Evolutionary conservation across 1,140 invertebrate species (phyloP).

Genomic region (Drosophila kurseongensis): DNA sequence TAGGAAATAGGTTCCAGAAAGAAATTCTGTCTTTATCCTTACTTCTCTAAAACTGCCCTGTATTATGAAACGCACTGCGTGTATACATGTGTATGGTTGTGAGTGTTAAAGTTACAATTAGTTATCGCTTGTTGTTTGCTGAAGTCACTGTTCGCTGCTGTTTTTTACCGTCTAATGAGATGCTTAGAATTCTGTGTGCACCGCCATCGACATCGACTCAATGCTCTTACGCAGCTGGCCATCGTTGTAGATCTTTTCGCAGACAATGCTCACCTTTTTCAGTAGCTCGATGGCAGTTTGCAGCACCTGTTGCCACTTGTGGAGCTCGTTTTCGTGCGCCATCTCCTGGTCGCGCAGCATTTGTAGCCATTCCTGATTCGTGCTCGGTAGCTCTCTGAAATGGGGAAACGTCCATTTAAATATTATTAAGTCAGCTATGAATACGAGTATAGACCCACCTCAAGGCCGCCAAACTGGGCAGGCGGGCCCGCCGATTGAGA

Average conservation of each 20-base stretch:
- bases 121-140: conserved; percentile 17
- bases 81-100: conserved; percentile 45
- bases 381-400: conserved; percentile 86
- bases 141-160: conserved; percentile 11
- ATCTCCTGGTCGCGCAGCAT: conserved; percentile 91
- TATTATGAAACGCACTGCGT: conserved; percentile 24
- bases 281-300: conserved; percentile 88
- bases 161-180: conserved; percentile 40
- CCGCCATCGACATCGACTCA: conserved; percentile 50
- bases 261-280: conserved; percentile 86
- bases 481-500: conserved; percentile 83
- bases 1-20: no score
- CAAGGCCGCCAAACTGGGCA: conserved; percentile 68
- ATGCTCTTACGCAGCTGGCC: conserved; percentile 72
- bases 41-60: neutral
- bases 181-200: conserved; percentile 70
- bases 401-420: conserved; percentile 1
- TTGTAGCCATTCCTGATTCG: conserved; percentile 91
- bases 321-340: conserved; percentile 90
- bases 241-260: conserved; percentile 76
- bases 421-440: neutral
- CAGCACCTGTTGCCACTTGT: conserved; percentile 91
- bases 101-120: conserved; percentile 45
- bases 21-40: neutral
- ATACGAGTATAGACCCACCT: conserved; percentile 46